phyloP scores from a whole-genome alignment of 2,113 vertebrate genomes.

The Notiomystis cincta region DNA sequence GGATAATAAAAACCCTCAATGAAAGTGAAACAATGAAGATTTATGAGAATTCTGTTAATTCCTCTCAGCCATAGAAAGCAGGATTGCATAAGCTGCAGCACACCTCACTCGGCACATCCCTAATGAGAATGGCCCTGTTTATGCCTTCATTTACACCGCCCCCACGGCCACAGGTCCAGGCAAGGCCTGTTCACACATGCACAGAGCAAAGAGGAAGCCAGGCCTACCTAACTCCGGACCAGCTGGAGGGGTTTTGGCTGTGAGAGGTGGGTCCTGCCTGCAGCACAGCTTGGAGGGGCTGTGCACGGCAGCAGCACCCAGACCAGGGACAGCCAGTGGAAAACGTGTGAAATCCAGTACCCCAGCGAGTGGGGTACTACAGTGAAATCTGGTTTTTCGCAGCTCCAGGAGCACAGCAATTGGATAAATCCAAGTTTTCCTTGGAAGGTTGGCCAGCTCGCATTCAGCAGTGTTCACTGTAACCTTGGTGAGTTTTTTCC shows the following conservation, averaged over 20 bases:
- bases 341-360: too few species aligned
- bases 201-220: background rate
- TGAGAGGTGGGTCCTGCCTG: background rate
- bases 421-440: background rate
- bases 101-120: background rate
- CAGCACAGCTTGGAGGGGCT: background rate
- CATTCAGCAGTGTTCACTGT: accelerated
- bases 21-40: background rate
- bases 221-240: background rate
- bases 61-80: background rate
- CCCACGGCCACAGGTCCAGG: background rate
- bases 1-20: slow-evolving; percentile 2
- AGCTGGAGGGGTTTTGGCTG: background rate
- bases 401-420: background rate
- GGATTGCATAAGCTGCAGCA: background rate
- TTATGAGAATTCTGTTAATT: slow-evolving; percentile 8
- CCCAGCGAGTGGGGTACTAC: too few species aligned
- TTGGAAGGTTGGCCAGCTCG: accelerated
- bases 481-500: background rate
- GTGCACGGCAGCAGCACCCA: background rate
- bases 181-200: background rate
- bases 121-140: background rate
- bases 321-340: accelerated
- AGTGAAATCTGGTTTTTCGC: background rate
- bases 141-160: background rate